A percentile compares a stretch with the other conserved stretches of the same genome.
phyloP scores from a whole-genome alignment of 2,797 vertebrate species.

The Emys orbicularis region DNA sequence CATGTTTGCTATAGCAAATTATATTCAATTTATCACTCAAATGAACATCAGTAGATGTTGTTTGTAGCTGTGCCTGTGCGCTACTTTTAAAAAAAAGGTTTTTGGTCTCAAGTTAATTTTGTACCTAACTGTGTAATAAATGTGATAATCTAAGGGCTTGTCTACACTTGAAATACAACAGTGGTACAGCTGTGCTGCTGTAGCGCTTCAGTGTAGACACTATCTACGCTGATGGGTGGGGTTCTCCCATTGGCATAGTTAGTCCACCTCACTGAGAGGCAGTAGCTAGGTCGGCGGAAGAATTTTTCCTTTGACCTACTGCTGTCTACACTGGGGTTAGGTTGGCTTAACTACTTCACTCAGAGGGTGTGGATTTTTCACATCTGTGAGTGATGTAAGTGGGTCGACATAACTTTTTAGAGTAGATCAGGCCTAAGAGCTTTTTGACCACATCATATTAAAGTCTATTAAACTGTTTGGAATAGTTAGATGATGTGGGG shows the following conservation, averaged over 20 bases:
- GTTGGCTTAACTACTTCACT: neutral
- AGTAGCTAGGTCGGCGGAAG: neutral
- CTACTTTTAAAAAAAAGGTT: neutral
- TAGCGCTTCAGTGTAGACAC: neutral
- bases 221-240: neutral
- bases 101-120: neutral
- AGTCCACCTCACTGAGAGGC: neutral
- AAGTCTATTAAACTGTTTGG: neutral
- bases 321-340: neutral
- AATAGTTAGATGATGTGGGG: conserved; percentile 21
- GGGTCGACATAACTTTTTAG: neutral
- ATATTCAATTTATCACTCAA: neutral
- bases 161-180: neutral
- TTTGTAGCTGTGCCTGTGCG: neutral
- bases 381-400: neutral
- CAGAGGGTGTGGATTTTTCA: neutral
- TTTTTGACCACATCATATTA: conserved; percentile 20
- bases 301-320: neutral
- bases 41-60: neutral
- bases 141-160: neutral
- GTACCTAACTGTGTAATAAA: neutral
- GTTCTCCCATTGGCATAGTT: neutral
- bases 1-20: neutral
- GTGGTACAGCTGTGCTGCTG: neutral
- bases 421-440: neutral